Evolutionary conservation across 1,140 invertebrate species (phyloP).

Genomic region (Drosophila navojoa): DNA sequence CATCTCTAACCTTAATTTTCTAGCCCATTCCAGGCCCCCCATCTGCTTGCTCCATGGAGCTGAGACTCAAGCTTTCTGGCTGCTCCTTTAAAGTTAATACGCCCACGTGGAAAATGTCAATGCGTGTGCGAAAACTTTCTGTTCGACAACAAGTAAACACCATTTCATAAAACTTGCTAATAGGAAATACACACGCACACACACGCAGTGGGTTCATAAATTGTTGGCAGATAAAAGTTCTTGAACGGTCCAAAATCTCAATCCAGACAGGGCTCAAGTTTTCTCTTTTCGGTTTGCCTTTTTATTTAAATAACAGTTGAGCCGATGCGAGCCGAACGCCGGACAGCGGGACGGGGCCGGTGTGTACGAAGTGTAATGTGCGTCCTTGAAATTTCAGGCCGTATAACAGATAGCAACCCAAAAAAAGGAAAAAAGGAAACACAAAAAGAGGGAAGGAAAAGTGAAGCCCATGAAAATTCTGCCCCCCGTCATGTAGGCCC

Average conservation of each 20-base stretch:
- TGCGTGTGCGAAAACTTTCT: slow-evolving; percentile 36
- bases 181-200: slow-evolving; percentile 33
- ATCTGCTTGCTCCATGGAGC: slow-evolving; percentile 3
- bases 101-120: slow-evolving; percentile 26
- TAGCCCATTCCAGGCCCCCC: neutral
- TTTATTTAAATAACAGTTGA: slow-evolving; percentile 63
- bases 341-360: slow-evolving; percentile 16
- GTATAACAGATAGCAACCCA: slow-evolving; percentile 44
- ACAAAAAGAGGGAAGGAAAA: slow-evolving; percentile 8
- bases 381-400: slow-evolving; percentile 71
- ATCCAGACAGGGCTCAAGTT: slow-evolving; percentile 53
- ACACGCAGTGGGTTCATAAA: slow-evolving; percentile 21
- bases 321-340: slow-evolving; percentile 16
- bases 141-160: slow-evolving; percentile 48
- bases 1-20: slow-evolving; percentile 23
- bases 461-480: neutral
- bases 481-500: neutral
- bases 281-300: slow-evolving; percentile 8
- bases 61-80: slow-evolving; percentile 50
- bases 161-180: slow-evolving; percentile 44
- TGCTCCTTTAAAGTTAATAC: slow-evolving; percentile 53
- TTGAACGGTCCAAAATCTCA: slow-evolving; percentile 40
- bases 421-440: neutral
- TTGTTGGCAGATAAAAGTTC: slow-evolving; percentile 34
- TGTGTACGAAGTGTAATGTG: slow-evolving; percentile 70